phyloP scores from a whole-genome alignment of 1,140 invertebrate species.

The Metaphire vulgaris region DNA sequence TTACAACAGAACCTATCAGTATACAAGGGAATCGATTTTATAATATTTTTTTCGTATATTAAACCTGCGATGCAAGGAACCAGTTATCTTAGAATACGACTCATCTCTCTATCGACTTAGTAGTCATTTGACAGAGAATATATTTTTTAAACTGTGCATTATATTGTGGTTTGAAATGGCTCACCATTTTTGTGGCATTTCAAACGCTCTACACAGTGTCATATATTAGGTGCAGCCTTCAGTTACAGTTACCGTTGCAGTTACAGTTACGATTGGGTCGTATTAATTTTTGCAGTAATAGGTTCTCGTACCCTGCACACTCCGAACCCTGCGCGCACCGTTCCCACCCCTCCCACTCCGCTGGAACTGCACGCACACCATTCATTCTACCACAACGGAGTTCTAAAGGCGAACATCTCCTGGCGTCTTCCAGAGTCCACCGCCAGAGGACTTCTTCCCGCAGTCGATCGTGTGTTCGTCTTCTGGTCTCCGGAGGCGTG shows the following conservation, averaged over 20 bases:
- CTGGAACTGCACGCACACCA: neutral
- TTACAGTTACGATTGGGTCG: neutral
- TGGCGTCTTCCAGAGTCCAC: slow-evolving; percentile 14
- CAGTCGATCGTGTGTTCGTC: neutral
- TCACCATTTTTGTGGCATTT: no score
- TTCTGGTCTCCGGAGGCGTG: slow-evolving; percentile 23
- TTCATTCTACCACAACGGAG: slow-evolving; percentile 27
- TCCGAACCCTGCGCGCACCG: neutral
- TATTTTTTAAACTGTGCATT: no score
- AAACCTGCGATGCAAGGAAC: no score
- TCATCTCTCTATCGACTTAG: no score
- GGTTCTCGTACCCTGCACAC: slow-evolving; percentile 7
- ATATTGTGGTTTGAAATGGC: no score
- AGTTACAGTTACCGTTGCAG: neutral
- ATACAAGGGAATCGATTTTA: no score
- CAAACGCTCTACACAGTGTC: no score
- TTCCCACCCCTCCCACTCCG: slow-evolving; percentile 23
- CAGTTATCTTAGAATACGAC: no score
- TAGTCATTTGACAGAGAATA: no score
- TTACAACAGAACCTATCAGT: no score
- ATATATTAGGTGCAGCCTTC: no score
- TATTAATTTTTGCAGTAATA: neutral
- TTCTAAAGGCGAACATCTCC: slow-evolving; percentile 28
- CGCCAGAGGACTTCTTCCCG: neutral
- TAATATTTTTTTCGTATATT: no score